Base-by-base conservation (phyloP, 1,140 invertebrate genomes). In the Papilio polytes region DNA sequence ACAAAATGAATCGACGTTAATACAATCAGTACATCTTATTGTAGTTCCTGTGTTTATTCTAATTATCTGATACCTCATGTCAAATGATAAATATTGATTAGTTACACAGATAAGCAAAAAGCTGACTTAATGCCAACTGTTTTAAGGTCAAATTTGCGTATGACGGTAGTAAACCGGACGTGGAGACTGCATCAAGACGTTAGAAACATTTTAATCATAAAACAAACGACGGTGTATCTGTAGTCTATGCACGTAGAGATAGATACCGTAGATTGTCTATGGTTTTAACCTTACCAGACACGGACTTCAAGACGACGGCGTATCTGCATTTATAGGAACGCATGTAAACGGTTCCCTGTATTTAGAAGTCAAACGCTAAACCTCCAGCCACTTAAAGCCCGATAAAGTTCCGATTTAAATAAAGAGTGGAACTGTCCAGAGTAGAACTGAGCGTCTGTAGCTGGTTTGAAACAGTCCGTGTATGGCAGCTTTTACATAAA, bases 31-130 rank as follows among this genome's bases (percentile, higher is more conserved):
- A 70, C 22, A 4, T 70, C 9, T 31, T 26, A 31, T 31, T 70
- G 63, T 70, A 70, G 63, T 70, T 70, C 63, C 63, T 70, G 63
- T 70, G 63, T 70, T 70, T 15, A 70, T 70, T 70, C 63, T 36
- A 36, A 70, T 12, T 70, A 70, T 70, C 26, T 70, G 26, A 36
- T 31, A 31, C 26, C 63, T 70, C 26, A 70, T 70, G 63, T 31
- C 22, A 63, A 63, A 70, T 70, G 22, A 70, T 70, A 70, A 70
- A 70, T 70, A 70, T 70, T 36, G 26, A 70, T 70, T 6, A 70
- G 63, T 31, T 15, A 70, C 12, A 31, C 26, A 2, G 22, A 10
- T 12, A 31, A 70, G 26, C 26, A 31, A 70, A 31, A 70, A 15
- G 13, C 2, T 70, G 13, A 70, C 26, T 70, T 70, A 70, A 36